Evolutionary conservation across 30 jellyfish, hydroid and myxozoan genomes (phyloP), one percentile per base, ranked within the genome.

Genomic region (Pelagia noctiluca): DNA sequence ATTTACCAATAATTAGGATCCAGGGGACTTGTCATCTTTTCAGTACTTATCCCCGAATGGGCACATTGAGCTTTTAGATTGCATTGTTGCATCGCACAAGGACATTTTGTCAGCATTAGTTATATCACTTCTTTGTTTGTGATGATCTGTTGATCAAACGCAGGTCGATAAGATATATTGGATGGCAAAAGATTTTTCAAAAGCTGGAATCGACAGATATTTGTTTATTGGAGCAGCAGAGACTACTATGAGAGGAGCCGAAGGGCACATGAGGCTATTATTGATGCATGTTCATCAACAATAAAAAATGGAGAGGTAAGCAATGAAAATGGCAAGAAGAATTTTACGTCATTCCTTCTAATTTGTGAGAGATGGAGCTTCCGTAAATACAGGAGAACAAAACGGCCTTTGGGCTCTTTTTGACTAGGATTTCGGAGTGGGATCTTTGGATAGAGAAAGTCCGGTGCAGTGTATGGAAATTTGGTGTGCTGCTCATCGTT

Each of bases 401-500:
- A 68, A 29, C 16, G 63, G 78, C 57, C 78, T 64, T 64, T 64
- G 68, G 82, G 82, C 25, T 30, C 82, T 68, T 31, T 36, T 33
- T 68, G 78, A 68, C 23, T 35, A 64, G 7, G 65, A 68, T 68
- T 29, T 64, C 23, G 64, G 67, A 68, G 63, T 11, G 23, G 65
- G 37, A 68, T 63, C 76, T 63, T 11, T 12, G 63, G 31, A 68
- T 10, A 10, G 63, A 23, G 67, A 33, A 68, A 36, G 82, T 3
- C 31, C 82, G 7, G 65, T 23, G 3, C 68, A 33, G 37, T 68
- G 26, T 18, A 68, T 68, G 64, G 32, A 63, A 63, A 63, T 26
- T 2, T 8, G 76, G 48, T 63, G 53, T 63, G 76, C 76, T 30
- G 52, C 76, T 57, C 76, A 63, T 63, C 76, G 76, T 63, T 68